These are phyloP conservation scores for Bembecia ichneumoniformis DNA, from an alignment of 2,888 invertebrate genomes.

Conservation along the genomic window DNA sequence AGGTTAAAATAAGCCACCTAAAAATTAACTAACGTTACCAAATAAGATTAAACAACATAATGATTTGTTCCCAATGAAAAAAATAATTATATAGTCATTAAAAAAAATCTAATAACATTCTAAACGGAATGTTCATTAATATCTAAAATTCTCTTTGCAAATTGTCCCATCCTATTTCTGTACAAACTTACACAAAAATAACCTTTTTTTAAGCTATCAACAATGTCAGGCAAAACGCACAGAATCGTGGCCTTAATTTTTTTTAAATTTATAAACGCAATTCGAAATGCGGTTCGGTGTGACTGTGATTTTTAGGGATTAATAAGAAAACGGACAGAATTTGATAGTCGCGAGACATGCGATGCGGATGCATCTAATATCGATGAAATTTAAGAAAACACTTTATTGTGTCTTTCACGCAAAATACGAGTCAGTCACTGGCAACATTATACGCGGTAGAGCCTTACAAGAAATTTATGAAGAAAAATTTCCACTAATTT, in stretches of 20 bases:
- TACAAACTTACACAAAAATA: constrained; percentile 70
- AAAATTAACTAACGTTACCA: constrained; percentile 69
- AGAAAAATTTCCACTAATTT: no score
- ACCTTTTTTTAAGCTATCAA: constrained; percentile 61
- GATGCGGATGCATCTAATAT: constrained; percentile 27
- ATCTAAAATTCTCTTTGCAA: constrained; percentile 71
- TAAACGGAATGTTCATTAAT: constrained; percentile 70
- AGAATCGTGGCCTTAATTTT: constrained; percentile 50
- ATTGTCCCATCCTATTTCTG: constrained; percentile 71
- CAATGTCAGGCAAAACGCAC: constrained; percentile 63
- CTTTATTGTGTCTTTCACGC: no score
- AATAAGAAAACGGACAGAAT: constrained; percentile 31
- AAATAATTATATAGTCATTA: constrained; percentile 52
- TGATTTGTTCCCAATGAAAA: constrained; percentile 71
- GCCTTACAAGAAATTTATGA: no score
- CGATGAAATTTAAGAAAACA: no score
- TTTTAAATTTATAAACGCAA: constrained; percentile 27
- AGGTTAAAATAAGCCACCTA: constrained; percentile 67
- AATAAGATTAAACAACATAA: constrained; percentile 73
- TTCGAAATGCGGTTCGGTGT: constrained; percentile 66
- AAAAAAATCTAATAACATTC: constrained; percentile 70
- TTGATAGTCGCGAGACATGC: no score
- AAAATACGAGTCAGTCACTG: no score
- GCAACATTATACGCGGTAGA: no score
- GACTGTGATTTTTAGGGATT: constrained; percentile 36